These are phyloP conservation scores for Azorinus chamasolen DNA, from an alignment of 2,888 invertebrate species.

Conservation along the genomic window DNA sequence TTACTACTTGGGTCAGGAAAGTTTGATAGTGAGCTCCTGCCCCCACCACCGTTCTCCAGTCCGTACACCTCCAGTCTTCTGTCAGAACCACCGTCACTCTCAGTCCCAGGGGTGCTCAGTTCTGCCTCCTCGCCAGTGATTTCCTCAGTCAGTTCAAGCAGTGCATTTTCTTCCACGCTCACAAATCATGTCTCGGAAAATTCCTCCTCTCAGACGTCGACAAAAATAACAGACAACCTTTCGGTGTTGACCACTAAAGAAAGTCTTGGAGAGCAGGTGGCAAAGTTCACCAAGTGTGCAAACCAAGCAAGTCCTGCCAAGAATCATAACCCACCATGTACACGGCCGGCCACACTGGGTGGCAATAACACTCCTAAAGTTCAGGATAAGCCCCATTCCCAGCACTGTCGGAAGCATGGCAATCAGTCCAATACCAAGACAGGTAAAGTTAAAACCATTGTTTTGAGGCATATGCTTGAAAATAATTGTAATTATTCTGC, in stretches of 20 bases:
- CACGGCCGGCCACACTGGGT: conserved; percentile 79
- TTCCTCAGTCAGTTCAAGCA: conserved; percentile 66
- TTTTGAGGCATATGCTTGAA: no score
- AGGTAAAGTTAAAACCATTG: conserved; percentile 29
- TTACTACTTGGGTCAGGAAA: conserved; percentile 75
- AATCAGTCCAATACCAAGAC: conserved; percentile 51
- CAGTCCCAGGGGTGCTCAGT: conserved; percentile 55
- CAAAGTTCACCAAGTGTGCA: conserved; percentile 47
- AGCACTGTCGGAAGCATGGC: conserved; percentile 75
- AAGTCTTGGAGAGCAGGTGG: conserved; percentile 54
- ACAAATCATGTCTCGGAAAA: conserved; percentile 53
- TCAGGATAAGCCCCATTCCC: conserved; percentile 70
- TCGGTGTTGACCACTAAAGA: conserved; percentile 55
- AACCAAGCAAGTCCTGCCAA: conserved; percentile 34
- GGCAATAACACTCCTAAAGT: conserved; percentile 68
- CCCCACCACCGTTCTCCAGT: conserved; percentile 78
- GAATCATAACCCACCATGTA: conserved; percentile 72
- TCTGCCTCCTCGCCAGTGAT: conserved; percentile 57
- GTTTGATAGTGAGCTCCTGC: conserved; percentile 78
- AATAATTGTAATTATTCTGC: no score
- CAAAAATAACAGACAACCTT: conserved; percentile 61
- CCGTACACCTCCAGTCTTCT: conserved; percentile 75
- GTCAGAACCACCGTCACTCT: conserved; percentile 64
- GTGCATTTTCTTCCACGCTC: conserved; percentile 74
- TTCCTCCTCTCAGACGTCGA: conserved; percentile 51